Evolutionary conservation across 2,888 invertebrate genomes (phyloP).

Genomic region (Odontocerum albicorne): DNA sequence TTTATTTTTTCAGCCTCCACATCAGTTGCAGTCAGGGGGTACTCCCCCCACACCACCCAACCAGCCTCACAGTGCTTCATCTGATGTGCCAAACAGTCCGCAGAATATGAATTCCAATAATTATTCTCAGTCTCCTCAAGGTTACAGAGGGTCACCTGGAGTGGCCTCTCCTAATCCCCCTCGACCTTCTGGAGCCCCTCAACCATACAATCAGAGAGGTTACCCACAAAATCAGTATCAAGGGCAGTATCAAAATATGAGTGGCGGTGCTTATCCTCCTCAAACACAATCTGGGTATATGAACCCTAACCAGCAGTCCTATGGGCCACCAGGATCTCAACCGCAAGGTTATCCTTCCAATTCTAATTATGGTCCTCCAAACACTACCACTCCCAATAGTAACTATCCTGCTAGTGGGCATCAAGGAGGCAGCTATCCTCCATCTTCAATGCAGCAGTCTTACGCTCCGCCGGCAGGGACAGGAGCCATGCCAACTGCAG

Average conservation of each 20-base stretch:
- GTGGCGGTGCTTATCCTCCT: constrained; percentile 63
- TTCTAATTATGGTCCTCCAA: constrained; percentile 64
- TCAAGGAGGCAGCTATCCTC: constrained; percentile 46
- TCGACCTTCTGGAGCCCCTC: constrained; percentile 58
- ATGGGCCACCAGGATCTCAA: constrained; percentile 66
- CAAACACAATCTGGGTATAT: constrained; percentile 66
- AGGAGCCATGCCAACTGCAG: constrained; percentile 38
- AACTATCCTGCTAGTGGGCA: constrained; percentile 57
- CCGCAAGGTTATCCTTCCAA: constrained; percentile 69
- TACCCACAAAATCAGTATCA: constrained; percentile 70
- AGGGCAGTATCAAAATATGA: constrained; percentile 59
- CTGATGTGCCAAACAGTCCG: constrained; percentile 44
- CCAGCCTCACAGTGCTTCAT: constrained; percentile 20
- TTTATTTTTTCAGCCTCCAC: constrained; percentile 55
- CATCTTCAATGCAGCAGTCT: constrained; percentile 53
- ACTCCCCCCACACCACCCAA: constrained; percentile 46
- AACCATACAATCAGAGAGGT: constrained; percentile 68
- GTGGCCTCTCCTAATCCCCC: constrained; percentile 57
- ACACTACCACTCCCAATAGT: constrained; percentile 57
- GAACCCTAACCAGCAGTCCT: constrained; percentile 64
- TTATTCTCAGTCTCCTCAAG: constrained; percentile 51
- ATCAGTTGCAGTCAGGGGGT: constrained; percentile 59
- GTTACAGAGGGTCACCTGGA: constrained; percentile 55
- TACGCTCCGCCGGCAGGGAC: constrained; percentile 48
- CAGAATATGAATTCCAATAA: constrained; percentile 49